Conservation (phyloP, 2,888 invertebrate species). For the Entomobrya proxima region DNA sequence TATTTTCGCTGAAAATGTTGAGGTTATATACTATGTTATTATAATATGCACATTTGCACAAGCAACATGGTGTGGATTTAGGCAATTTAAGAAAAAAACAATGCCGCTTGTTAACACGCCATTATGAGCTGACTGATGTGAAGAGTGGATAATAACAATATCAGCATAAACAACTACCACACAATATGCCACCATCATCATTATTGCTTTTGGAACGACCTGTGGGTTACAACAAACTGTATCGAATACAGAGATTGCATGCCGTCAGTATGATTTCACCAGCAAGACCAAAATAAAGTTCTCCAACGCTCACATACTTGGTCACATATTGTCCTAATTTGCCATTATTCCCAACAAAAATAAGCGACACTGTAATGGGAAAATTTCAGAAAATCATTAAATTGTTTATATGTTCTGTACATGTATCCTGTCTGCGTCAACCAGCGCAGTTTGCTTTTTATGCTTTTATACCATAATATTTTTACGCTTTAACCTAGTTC, state of each 20-base stretch:
- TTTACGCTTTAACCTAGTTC: slow-evolving; percentile 40
- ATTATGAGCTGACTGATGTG: slow-evolving; percentile 42
- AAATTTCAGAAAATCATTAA: slow-evolving; percentile 49
- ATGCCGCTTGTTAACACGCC: slow-evolving; percentile 59
- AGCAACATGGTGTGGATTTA: neutral
- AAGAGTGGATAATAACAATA: slow-evolving; percentile 32
- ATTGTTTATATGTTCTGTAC: neutral
- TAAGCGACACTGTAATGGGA: slow-evolving; percentile 4
- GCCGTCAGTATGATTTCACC: neutral
- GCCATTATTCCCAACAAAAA: slow-evolving; percentile 22
- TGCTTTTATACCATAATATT: neutral
- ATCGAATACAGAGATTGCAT: too few species aligned
- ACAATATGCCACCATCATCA: slow-evolving; percentile 13
- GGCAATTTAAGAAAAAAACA: slow-evolving; percentile 56
- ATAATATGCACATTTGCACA: neutral
- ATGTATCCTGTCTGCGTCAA: neutral
- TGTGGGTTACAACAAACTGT: slow-evolving; percentile 28
- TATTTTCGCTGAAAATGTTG: neutral
- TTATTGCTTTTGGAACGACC: slow-evolving; percentile 2
- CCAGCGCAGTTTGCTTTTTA: too few species aligned
- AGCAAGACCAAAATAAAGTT: neutral
- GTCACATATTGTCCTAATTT: slow-evolving; percentile 56
- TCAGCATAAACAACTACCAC: neutral
- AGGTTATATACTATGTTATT: neutral
- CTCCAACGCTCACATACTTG: neutral